These are phyloP conservation scores for Gulo gulo DNA, from an alignment of 2,113 vertebrate genomes.

Conservation along the genomic window DNA sequence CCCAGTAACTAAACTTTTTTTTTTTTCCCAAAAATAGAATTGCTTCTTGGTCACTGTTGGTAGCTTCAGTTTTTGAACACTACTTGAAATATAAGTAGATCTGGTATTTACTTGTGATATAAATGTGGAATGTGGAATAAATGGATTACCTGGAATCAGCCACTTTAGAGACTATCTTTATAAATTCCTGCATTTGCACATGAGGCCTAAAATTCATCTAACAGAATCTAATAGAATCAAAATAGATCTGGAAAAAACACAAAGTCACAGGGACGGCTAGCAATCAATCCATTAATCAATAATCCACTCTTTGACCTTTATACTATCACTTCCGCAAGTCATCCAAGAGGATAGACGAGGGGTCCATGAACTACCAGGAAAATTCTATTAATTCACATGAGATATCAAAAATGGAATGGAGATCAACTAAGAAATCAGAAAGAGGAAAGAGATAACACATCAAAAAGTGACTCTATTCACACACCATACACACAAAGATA, in stretches of 20 bases:
- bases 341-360: not conserved
- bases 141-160: not conserved
- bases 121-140: not conserved
- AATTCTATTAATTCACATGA: not conserved
- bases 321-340: not conserved
- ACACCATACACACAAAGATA: not conserved
- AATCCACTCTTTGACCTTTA: not conserved
- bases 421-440: not conserved
- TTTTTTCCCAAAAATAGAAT: not conserved
- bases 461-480: not conserved
- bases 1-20: not conserved
- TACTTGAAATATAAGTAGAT: not conserved
- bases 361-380: not conserved
- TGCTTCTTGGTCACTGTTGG: not conserved
- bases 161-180: not conserved
- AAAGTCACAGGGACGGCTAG: not conserved
- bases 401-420: not conserved
- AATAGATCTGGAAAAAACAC: not conserved
- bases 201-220: not conserved
- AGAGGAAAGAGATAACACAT: not conserved
- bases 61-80: not conserved
- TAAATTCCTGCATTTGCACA: not conserved
- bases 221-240: not conserved
- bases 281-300: not conserved
- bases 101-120: not conserved